Evolutionary conservation across 2,113 vertebrate genomes (phyloP).

Genomic region (Machaerirhynchus nigripectus): DNA sequence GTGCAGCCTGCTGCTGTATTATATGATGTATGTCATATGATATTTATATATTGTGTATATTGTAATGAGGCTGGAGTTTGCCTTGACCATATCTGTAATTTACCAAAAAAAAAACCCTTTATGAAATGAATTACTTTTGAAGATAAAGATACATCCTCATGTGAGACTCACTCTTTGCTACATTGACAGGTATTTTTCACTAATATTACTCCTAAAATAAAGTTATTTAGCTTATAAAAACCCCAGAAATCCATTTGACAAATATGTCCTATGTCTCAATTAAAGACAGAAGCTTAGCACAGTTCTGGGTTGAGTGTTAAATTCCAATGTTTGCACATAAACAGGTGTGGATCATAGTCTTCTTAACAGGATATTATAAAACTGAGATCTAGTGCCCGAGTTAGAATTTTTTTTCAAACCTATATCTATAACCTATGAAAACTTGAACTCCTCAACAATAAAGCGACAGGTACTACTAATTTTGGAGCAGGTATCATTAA

Average conservation of each 20-base stretch:
- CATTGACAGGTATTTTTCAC: neutral
- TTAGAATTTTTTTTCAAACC: neutral
- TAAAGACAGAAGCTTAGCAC: neutral
- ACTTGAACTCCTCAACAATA: neutral
- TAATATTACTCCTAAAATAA: neutral
- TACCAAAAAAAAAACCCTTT: neutral
- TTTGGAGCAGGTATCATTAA: neutral
- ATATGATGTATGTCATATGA: neutral
- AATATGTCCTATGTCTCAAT: neutral
- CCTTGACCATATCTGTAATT: neutral
- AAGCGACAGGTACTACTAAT: neutral
- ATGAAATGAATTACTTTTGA: neutral
- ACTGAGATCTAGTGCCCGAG: accelerated
- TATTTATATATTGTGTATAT: neutral
- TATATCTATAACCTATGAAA: neutral
- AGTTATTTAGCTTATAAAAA: neutral
- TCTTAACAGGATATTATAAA: neutral
- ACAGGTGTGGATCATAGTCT: neutral
- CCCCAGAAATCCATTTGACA: neutral
- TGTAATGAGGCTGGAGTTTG: neutral
- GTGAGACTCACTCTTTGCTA: neutral
- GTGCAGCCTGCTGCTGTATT: neutral
- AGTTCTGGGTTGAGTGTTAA: neutral
- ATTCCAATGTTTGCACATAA: neutral
- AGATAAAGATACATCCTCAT: neutral